Conservation (phyloP, 1,140 invertebrate genomes). For the Macrocentrus cingulum region DNA sequence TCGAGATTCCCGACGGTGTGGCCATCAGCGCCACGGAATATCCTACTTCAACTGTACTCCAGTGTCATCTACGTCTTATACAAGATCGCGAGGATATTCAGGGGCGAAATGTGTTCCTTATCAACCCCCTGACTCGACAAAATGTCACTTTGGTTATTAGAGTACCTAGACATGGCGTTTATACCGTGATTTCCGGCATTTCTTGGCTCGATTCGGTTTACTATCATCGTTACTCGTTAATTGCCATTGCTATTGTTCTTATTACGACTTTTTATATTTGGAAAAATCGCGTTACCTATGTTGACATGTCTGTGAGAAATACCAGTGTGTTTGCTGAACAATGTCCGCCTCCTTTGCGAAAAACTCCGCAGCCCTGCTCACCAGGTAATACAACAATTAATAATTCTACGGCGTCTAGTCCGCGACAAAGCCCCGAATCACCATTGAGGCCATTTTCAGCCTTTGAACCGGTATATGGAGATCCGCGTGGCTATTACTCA, state of each 20-base stretch:
- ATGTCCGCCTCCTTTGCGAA: slow-evolving; percentile 48
- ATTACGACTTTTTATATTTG: slow-evolving; percentile 52
- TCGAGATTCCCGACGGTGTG: slow-evolving; percentile 50
- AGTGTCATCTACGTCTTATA: slow-evolving; percentile 48
- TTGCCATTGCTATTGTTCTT: slow-evolving; percentile 41
- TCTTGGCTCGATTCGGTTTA: slow-evolving; percentile 51
- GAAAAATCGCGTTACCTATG: slow-evolving; percentile 47
- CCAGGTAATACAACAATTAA: slow-evolving; percentile 29
- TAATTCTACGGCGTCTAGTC: slow-evolving; percentile 36
- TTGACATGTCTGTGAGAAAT: slow-evolving; percentile 49
- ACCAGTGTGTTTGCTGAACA: slow-evolving; percentile 51
- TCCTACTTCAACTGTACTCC: slow-evolving; percentile 37
- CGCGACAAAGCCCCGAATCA: slow-evolving; percentile 33
- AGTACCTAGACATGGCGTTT: slow-evolving; percentile 47
- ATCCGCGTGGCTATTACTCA: slow-evolving; percentile 49
- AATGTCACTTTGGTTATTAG: slow-evolving; percentile 54
- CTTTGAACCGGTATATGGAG: slow-evolving; percentile 50
- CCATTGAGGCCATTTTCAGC: slow-evolving; percentile 50
- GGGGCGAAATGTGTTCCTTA: slow-evolving; percentile 48
- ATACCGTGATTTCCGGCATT: slow-evolving; percentile 44
- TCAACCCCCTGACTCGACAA: slow-evolving; percentile 53
- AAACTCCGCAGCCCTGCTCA: slow-evolving; percentile 26
- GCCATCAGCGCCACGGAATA: slow-evolving; percentile 38
- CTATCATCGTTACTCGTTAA: slow-evolving; percentile 49
- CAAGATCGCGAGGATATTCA: slow-evolving; percentile 51